A percentile compares a stretch with the other conserved stretches of the same genome.
Evolutionary conservation across 2,888 invertebrate genomes (phyloP).

Genomic region (Apotomis capreana): DNA sequence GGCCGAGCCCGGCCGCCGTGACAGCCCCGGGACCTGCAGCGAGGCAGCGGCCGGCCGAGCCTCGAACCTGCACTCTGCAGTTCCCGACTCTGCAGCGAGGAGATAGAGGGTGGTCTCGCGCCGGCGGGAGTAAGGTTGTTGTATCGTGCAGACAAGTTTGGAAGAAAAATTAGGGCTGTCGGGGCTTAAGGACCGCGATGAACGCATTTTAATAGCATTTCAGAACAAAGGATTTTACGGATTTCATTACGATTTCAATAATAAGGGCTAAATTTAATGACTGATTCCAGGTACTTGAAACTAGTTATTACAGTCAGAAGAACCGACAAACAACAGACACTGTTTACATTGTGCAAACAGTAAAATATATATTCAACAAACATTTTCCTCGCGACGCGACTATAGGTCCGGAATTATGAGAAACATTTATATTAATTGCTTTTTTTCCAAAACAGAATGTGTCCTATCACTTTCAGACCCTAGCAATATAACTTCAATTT

Average conservation of each 20-base stretch:
- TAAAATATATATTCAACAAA: too few species aligned
- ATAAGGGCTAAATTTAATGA: too few species aligned
- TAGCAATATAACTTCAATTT: too few species aligned
- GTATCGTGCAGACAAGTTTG: slow-evolving; percentile 4
- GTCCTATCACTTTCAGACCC: too few species aligned
- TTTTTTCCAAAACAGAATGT: background rate
- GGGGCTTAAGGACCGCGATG: background rate
- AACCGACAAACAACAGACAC: too few species aligned
- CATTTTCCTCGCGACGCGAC: too few species aligned
- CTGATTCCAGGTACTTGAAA: too few species aligned
- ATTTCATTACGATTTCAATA: too few species aligned
- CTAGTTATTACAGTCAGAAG: too few species aligned
- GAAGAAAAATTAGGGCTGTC: slow-evolving; percentile 3
- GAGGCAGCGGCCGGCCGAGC: slow-evolving; percentile 55
- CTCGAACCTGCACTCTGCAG: slow-evolving; percentile 44
- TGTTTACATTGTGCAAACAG: too few species aligned
- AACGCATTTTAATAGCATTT: background rate
- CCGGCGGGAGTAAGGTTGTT: background rate
- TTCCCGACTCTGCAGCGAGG: slow-evolving; percentile 48
- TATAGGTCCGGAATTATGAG: too few species aligned
- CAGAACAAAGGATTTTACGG: background rate
- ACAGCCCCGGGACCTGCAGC: slow-evolving; percentile 67
- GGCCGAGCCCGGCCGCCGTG: slow-evolving; percentile 58
- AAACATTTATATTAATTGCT: background rate
- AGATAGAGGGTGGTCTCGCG: slow-evolving; percentile 44